Conservation (phyloP, 2,797 vertebrate species). For the Petrocephalus sullivani region DNA sequence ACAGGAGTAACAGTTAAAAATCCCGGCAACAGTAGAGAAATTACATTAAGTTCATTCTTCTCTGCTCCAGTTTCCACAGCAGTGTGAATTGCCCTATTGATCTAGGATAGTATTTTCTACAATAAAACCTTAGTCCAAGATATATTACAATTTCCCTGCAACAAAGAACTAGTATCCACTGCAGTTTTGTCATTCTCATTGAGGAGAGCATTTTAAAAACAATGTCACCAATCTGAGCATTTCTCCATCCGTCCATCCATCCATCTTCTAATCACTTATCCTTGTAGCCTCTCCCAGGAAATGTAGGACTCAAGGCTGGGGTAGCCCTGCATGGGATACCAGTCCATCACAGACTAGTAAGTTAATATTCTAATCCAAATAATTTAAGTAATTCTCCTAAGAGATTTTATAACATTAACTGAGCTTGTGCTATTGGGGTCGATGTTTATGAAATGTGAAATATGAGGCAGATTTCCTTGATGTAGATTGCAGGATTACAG, state of each 20-base stretch:
- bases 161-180: not conserved
- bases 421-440: not conserved
- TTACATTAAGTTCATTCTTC: not conserved
- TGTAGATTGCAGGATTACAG: not conserved
- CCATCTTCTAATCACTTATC: not conserved
- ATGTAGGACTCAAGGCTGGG: not conserved
- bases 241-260: not conserved
- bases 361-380: not conserved
- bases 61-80: not conserved
- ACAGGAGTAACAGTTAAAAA: not conserved
- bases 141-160: conserved; percentile 10
- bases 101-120: not conserved
- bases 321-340: not conserved
- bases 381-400: not conserved
- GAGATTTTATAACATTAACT: not conserved
- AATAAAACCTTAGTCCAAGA: conserved; percentile 23
- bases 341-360: conserved; percentile 3
- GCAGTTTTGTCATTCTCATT: not conserved
- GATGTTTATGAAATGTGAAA: not conserved
- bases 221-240: not conserved
- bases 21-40: not conserved
- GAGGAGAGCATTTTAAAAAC: not conserved
- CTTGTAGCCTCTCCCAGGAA: not conserved
- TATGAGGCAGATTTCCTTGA: not conserved
- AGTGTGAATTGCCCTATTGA: conserved; percentile 19